phyloP scores from a whole-genome alignment of 2,113 vertebrate genomes.

The Glaucomys volans region DNA sequence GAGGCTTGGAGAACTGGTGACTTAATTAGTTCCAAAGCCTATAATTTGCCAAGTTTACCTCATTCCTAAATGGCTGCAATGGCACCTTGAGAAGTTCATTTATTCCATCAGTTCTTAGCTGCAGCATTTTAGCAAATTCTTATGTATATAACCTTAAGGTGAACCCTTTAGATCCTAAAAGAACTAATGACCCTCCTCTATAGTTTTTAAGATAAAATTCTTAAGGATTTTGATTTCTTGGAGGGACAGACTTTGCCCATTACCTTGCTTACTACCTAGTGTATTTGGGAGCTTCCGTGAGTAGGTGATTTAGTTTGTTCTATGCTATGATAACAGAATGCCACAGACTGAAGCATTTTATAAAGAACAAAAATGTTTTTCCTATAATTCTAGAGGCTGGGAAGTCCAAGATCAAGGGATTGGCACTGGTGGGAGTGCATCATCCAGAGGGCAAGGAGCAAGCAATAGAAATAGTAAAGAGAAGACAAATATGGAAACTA shows the following conservation, averaged over 20 bases:
- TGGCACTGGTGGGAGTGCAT: not conserved
- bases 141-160: not conserved
- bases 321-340: not conserved
- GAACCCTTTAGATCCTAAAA: not conserved
- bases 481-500: not conserved
- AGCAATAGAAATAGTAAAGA: no score
- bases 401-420: not conserved
- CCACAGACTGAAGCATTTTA: not conserved
- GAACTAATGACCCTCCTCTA: not conserved
- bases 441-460: not conserved
- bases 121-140: slow-evolving; percentile 1
- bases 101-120: not conserved
- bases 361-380: not conserved
- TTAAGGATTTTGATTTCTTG: not conserved
- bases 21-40: not conserved
- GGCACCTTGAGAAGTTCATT: not conserved
- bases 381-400: not conserved
- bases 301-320: not conserved
- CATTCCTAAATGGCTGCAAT: not conserved
- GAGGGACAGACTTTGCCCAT: not conserved
- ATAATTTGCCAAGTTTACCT: not conserved
- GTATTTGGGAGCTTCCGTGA: not conserved
- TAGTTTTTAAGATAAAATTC: not conserved
- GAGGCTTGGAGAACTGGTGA: not conserved
- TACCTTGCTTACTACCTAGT: not conserved